Base-by-base conservation (phyloP, 2,113 vertebrate species). In the Tychaedon coryphoeus region DNA sequence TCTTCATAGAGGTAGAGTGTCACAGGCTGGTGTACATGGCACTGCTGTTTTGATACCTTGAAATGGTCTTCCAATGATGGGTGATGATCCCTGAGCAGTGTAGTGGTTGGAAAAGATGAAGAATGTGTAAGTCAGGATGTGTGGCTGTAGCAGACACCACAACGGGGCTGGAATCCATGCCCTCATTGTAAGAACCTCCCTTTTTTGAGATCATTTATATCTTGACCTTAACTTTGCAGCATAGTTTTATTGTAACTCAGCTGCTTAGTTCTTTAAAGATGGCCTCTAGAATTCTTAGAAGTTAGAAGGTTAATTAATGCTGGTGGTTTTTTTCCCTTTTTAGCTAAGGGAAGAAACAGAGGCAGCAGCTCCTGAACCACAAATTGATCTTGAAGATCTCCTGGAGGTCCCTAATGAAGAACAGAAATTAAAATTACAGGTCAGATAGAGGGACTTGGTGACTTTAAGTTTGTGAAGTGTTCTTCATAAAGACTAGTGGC, bases 351-450 rank as follows among this genome's bases (percentile, higher is more conserved):
- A 97, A 16, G 92, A 93, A 96, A 77, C 96, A 24, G 98, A 98
- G 97, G 82, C 98, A 98, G 88, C 97, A 98, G 48, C 97, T 75
- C 98, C 98, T 14, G 99, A 99, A 95, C 97, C 98, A 80, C 99
- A 99, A 95, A 99, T 99, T 71, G 99, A 99, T 96, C 99, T 99
- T 94, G 99, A 99, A 93, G 98, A 98, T 90, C 99, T 99, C 65
- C 97, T 99, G 96, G 99, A 99, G 83, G 98, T 99, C 61, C 92
- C 98, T 40, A 98, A 98, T 25, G 98, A 99, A 61, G 98, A 99
- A 74, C 99, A 99, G 97, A 99, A 98, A 97, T 97, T 96, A 76
- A 98, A 98, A 77, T 73, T 99, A 93, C 98, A 99, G 97, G 99
- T 99, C 95, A 92, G 93, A 77, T 28, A 83, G 43, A 86, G 53